Evolutionary conservation across 1,140 invertebrate species (phyloP).

Genomic region (Latrodectus geometricus): DNA sequence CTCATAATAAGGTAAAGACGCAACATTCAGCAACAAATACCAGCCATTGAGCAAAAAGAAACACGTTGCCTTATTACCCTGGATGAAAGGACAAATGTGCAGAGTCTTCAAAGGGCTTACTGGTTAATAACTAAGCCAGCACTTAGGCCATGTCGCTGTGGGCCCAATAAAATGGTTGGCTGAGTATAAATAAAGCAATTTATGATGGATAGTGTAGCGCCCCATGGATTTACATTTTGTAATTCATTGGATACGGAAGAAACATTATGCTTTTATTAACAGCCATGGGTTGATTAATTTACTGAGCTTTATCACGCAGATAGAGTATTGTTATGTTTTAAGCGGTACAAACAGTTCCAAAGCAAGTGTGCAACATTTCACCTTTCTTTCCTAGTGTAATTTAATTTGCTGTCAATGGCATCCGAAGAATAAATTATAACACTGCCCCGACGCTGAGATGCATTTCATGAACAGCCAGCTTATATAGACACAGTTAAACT

Average conservation of each 20-base stretch:
- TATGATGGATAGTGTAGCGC: not conserved
- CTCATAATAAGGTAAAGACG: conserved; percentile 1
- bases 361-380: no score
- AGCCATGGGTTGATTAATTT: not conserved
- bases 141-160: not conserved
- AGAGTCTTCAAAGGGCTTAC: not conserved
- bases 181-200: not conserved
- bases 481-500: no score
- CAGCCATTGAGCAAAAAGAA: not conserved
- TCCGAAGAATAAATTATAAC: no score
- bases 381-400: no score
- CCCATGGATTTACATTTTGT: not conserved
- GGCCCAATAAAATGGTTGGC: not conserved
- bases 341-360: no score
- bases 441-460: no score
- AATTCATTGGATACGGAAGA: not conserved
- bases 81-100: not conserved
- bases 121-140: not conserved
- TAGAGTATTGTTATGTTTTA: no score
- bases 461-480: no score
- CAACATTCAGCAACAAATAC: conserved; percentile 11
- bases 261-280: not conserved
- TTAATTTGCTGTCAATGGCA: no score
- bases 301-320: no score
- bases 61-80: not conserved